A percentile compares a stretch with the other conserved stretches of the same genome.
Evolutionary conservation across 1,140 invertebrate species (phyloP).

Genomic region (Drosophila melanica): DNA sequence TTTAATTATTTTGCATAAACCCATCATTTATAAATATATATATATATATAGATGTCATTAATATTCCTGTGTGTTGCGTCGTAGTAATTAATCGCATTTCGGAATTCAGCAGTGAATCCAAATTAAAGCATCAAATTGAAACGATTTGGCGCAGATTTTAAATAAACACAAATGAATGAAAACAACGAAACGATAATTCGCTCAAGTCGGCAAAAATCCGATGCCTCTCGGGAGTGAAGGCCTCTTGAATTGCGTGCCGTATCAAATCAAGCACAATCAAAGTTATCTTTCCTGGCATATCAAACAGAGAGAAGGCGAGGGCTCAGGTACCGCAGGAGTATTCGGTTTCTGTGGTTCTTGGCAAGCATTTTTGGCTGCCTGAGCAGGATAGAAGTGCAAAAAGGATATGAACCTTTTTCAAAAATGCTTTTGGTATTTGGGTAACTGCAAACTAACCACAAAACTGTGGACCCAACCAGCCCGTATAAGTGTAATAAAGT

Average conservation of each 20-base stretch:
- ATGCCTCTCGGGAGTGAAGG: slow-evolving; percentile 44
- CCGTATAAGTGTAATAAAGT: not conserved
- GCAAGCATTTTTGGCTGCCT: too few species aligned
- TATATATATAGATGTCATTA: slow-evolving; percentile 6
- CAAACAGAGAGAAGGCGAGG: not conserved
- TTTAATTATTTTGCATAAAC: not conserved
- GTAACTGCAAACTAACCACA: not conserved
- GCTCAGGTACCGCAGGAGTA: too few species aligned
- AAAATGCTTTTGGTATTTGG: not conserved
- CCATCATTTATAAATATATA: not conserved
- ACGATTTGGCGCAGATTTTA: slow-evolving; percentile 57
- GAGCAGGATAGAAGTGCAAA: too few species aligned
- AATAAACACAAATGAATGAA: slow-evolving; percentile 26
- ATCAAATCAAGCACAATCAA: slow-evolving; percentile 44
- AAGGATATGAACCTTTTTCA: not conserved
- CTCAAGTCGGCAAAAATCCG: slow-evolving; percentile 60
- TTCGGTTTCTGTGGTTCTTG: too few species aligned
- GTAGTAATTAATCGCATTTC: slow-evolving; percentile 21
- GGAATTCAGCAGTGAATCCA: slow-evolving; percentile 14
- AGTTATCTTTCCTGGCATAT: slow-evolving; percentile 54
- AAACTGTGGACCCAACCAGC: not conserved
- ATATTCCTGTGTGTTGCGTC: slow-evolving; percentile 2
- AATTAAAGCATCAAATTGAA: slow-evolving; percentile 58
- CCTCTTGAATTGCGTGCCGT: slow-evolving; percentile 36
- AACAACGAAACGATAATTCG: slow-evolving; percentile 37